phyloP scores from a whole-genome alignment of 2,888 invertebrate species.

The Malthinus flaveolus region DNA sequence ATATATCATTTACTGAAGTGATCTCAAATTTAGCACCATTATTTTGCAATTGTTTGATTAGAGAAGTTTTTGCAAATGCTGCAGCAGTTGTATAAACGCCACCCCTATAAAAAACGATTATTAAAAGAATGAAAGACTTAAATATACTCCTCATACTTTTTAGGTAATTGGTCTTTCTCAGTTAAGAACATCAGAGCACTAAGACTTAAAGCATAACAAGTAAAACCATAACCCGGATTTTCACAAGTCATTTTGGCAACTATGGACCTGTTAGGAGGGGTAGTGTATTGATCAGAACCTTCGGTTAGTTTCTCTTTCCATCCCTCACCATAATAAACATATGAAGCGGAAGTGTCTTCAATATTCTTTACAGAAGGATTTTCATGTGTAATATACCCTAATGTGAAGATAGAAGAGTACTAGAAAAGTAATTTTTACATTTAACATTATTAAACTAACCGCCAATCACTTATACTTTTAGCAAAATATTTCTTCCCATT shows the following conservation, averaged over 20 bases:
- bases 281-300: constrained; percentile 59
- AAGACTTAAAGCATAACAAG: constrained; percentile 72
- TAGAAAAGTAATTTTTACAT: constrained; percentile 8
- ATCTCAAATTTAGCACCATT: constrained; percentile 76
- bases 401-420: constrained; percentile 63
- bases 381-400: constrained; percentile 66
- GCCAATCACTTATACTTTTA: constrained; percentile 55
- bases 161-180: constrained; percentile 77
- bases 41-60: constrained; percentile 73
- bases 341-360: constrained; percentile 64
- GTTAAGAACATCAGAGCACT: constrained; percentile 75
- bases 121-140: not conserved
- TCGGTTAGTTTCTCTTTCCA: constrained; percentile 70
- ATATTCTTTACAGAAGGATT: constrained; percentile 65
- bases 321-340: constrained; percentile 77
- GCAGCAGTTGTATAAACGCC: constrained; percentile 86
- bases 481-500: constrained; percentile 65
- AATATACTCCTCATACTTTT: constrained; percentile 57
- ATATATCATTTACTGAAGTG: not conserved
- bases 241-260: constrained; percentile 66
- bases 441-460: constrained; percentile 33
- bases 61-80: constrained; percentile 79
- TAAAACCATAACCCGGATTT: constrained; percentile 85
- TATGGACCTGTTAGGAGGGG: constrained; percentile 67
- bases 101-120: constrained; percentile 64